Evolutionary conservation across 2,888 invertebrate species (phyloP).

Genomic region (Serripes groenlandicus): DNA sequence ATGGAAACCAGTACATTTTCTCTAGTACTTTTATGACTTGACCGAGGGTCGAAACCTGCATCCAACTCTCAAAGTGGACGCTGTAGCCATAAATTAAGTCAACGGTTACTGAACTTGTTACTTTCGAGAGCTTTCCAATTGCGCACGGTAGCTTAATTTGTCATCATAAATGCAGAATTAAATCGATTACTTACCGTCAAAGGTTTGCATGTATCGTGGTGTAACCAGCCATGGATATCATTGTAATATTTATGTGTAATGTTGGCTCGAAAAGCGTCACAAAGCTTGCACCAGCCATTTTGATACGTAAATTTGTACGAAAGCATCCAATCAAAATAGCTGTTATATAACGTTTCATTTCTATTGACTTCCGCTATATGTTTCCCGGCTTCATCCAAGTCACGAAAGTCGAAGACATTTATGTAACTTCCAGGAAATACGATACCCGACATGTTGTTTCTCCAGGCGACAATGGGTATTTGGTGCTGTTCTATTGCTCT

Average conservation of each 20-base stretch:
- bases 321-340: conserved; percentile 49
- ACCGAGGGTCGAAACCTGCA: neutral
- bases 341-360: conserved; percentile 46
- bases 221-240: conserved; percentile 48
- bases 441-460: conserved; percentile 21
- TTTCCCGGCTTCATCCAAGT: conserved; percentile 38
- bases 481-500: conserved; percentile 23
- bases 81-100: neutral
- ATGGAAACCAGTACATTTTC: neutral
- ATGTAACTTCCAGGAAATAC: conserved; percentile 49
- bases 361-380: conserved; percentile 47
- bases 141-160: neutral
- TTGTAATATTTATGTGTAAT: conserved; percentile 34
- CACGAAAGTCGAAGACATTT: conserved; percentile 41
- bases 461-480: conserved; percentile 51
- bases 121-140: neutral
- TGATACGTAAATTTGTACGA: conserved; percentile 4
- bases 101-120: neutral
- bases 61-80: neutral
- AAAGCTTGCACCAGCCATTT: conserved; percentile 35
- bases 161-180: neutral
- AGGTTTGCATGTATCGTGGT: conserved; percentile 35
- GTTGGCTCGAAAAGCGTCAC: conserved; percentile 21
- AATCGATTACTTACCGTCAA: conserved; percentile 28
- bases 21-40: neutral